Evolutionary conservation across 2,113 vertebrate species (phyloP), one percentile per base, ranked within the genome.

Genomic region (Callopanchax toddi): DNA sequence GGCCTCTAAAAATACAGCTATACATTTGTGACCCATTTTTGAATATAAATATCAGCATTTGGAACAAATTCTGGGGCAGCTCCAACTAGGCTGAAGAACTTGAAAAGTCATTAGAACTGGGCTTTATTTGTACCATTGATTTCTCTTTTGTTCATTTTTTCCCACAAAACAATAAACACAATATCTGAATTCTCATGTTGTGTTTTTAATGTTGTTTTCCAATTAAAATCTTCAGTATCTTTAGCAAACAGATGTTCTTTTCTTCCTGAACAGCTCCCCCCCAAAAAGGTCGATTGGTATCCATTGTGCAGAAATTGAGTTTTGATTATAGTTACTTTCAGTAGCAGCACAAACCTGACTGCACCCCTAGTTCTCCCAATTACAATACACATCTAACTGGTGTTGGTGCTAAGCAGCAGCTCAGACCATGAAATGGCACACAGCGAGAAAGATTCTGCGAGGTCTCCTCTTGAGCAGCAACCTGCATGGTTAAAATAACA

Each of bases 401-500:
- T 81, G 66, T 65, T 71, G 46, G 36, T 58, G 45, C 60, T 75
- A 55, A 83, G 70, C 20, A 22, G 67, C 39, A 12, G 23, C 52
- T 64, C 39, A 20, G 67, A 39, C 58, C 11, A 26, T 66, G 60
- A 78, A 71, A 79, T 72, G 60, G 49, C 60, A 68, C 29, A 67
- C 50, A 56, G 21, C 71, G 40, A 58, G 23, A 71, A 51, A 42
- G 60, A 73, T 63, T 81, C 78, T 49, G 70, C 71, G 56, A 45
- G 54, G 70, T 73, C 58, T 68, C 48, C 51, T 67, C 71, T 60
- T 76, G 59, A 72, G 72, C 66, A 62, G 69, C 60, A 69, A 81
- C 66, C 79, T 77, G 72, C 70, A 72, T 86, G 77, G 77, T 77
- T 66, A 82, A 85, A 87, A 86, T 79, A 85, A 83, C 57, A 80